Conservation (phyloP, 2,113 vertebrate genomes). For the Fukomys damarensis region DNA sequence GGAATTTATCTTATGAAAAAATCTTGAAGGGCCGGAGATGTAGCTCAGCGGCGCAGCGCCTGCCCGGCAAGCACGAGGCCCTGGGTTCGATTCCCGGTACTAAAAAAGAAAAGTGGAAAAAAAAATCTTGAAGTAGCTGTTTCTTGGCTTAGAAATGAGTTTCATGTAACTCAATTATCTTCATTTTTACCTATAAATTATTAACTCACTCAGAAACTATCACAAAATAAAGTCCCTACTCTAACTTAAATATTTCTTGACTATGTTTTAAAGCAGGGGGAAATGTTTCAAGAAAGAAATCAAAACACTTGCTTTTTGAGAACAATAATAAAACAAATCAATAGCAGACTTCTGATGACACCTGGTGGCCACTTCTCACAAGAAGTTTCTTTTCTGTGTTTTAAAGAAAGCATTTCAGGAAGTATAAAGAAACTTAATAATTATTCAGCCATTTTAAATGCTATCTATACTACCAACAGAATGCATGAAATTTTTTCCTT, state of each 20-base stretch:
- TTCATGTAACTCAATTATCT: background rate
- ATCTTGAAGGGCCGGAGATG: too few relatives aligned
- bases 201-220: slow-evolving; percentile 24
- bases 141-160: background rate
- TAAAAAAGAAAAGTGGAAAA: too few relatives aligned
- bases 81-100: too few relatives aligned
- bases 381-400: background rate
- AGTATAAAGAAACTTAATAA: slow-evolving; percentile 12
- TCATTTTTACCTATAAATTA: slow-evolving; percentile 31
- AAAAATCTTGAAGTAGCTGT: background rate
- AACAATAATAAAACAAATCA: slow-evolving; percentile 68
- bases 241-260: slow-evolving; percentile 13
- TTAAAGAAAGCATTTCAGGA: background rate
- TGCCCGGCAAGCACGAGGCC: too few relatives aligned
- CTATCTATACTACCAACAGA: background rate
- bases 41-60: too few relatives aligned
- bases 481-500: background rate
- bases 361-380: slow-evolving; percentile 87
- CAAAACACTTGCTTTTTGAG: slow-evolving; percentile 42
- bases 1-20: background rate
- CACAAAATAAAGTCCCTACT: background rate
- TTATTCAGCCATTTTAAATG: too few relatives aligned
- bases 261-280: background rate
- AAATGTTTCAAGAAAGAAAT: slow-evolving; percentile 2
- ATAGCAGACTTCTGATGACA: slow-evolving; percentile 89